These are phyloP conservation scores for Cepphus grylle DNA, from an alignment of 2,113 vertebrate genomes.

Conservation along the genomic window DNA sequence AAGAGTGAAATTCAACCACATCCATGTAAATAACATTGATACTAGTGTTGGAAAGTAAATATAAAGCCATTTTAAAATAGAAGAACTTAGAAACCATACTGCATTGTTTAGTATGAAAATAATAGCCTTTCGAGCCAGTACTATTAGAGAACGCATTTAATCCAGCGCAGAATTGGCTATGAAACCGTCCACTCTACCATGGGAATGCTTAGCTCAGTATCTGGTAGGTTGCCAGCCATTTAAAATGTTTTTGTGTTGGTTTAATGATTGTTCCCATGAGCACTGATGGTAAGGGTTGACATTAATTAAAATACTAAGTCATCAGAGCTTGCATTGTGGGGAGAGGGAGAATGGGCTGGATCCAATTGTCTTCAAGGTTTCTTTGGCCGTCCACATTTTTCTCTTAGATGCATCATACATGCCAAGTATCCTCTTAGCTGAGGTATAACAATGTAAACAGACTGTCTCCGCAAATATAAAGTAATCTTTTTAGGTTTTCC, in stretches of 20 bases:
- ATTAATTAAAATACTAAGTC: conserved; percentile 73
- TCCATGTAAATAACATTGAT: neutral
- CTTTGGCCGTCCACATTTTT: conserved; percentile 17
- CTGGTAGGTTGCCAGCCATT: conserved; percentile 75
- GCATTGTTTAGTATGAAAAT: conserved; percentile 55
- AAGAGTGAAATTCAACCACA: neutral
- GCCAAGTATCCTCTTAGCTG: neutral
- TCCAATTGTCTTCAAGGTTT: conserved; percentile 41
- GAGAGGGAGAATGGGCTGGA: conserved; percentile 20
- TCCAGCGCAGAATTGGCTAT: conserved; percentile 65
- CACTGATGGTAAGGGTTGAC: conserved; percentile 45
- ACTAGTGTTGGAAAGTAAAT: conserved; percentile 17
- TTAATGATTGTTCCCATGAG: conserved; percentile 68
- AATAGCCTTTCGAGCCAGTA: conserved; percentile 18
- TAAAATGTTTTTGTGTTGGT: conserved; percentile 74
- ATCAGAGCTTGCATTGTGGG: conserved; percentile 59
- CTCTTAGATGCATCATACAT: neutral
- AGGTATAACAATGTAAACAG: conserved; percentile 44
- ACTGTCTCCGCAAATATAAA: neutral
- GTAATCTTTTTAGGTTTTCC: conserved; percentile 22
- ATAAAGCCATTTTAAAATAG: conserved; percentile 51
- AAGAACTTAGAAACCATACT: conserved; percentile 44
- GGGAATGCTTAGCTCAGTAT: conserved; percentile 68
- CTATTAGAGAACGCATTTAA: conserved; percentile 66
- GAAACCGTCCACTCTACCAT: conserved; percentile 56